Conservation (phyloP, 2,113 vertebrate species). For the Rhipidura dahli region DNA sequence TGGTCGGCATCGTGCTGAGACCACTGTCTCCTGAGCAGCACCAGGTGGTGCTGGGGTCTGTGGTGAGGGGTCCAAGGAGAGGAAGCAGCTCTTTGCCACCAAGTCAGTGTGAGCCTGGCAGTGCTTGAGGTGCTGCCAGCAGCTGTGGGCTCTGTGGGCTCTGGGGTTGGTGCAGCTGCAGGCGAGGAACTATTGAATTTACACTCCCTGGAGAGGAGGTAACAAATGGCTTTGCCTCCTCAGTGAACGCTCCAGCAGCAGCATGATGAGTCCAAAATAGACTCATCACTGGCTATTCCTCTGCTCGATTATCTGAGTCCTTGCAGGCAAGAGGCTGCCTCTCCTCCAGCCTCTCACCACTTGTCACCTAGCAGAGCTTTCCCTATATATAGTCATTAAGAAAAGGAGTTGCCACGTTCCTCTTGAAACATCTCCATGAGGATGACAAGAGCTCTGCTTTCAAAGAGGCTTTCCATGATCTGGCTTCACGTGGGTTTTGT, state of each 20-base stretch:
- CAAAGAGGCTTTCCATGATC: neutral
- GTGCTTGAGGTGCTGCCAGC: fast-evolving
- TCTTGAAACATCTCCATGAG: neutral
- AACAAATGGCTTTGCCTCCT: slow-evolving; percentile 10
- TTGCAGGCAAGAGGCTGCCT: slow-evolving; percentile 3
- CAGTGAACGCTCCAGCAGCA: neutral
- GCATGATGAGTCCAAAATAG: slow-evolving; percentile 8
- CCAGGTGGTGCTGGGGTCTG: neutral
- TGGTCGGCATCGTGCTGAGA: neutral
- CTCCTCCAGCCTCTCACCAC: neutral
- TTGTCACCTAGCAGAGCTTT: neutral
- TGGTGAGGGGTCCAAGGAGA: neutral
- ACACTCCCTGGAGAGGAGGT: neutral
- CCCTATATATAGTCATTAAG: neutral
- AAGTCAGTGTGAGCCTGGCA: neutral
- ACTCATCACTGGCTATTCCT: neutral
- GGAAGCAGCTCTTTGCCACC: neutral
- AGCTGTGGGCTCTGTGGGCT: neutral
- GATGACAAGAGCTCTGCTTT: neutral
- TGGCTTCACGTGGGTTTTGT: neutral
- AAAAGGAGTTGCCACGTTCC: neutral
- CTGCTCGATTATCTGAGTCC: neutral
- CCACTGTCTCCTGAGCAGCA: fast-evolving
- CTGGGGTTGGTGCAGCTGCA: neutral
- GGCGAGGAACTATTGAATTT: neutral